phyloP scores from a whole-genome alignment of 2,888 invertebrate genomes.

The Aethes cnicana region DNA sequence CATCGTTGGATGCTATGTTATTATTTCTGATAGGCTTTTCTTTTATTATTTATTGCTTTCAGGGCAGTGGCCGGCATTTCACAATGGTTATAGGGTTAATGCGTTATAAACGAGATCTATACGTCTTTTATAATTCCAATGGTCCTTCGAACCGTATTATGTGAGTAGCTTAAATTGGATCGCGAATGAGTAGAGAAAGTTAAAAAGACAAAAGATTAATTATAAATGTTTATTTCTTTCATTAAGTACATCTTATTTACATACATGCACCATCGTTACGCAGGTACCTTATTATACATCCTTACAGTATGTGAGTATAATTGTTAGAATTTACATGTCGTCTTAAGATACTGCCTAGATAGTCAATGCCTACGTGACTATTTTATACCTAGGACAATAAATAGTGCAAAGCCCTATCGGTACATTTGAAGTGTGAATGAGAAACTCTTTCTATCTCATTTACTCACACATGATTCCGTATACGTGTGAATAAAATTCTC shows the following conservation, averaged over 20 bases:
- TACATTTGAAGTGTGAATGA: too few species aligned
- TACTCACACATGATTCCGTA: too few species aligned
- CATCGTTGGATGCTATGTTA: background rate
- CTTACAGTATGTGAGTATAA: slow-evolving; percentile 31
- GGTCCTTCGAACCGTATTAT: background rate
- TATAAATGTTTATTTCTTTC: slow-evolving; percentile 57
- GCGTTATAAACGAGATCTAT: slow-evolving; percentile 25
- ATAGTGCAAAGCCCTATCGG: too few species aligned
- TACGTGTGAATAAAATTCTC: too few species aligned
- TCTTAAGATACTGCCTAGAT: too few species aligned
- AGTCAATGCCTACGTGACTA: too few species aligned
- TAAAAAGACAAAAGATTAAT: slow-evolving; percentile 33
- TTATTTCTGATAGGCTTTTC: background rate
- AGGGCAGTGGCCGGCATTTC: slow-evolving; percentile 28
- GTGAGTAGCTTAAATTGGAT: too few species aligned
- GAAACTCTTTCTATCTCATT: too few species aligned
- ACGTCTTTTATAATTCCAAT: slow-evolving; percentile 13
- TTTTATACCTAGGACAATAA: too few species aligned
- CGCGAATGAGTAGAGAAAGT: too few species aligned
- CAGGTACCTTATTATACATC: slow-evolving; percentile 23
- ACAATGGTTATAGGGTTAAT: slow-evolving; percentile 25
- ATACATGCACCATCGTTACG: slow-evolving; percentile 51
- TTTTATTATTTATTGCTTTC: slow-evolving; percentile 26
- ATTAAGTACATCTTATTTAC: slow-evolving; percentile 53
- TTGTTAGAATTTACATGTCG: too few species aligned